Evolutionary conservation across 2,797 vertebrate genomes (phyloP), one percentile per base, ranked within the genome.

Genomic region (Xiphophorus birchmanni): DNA sequence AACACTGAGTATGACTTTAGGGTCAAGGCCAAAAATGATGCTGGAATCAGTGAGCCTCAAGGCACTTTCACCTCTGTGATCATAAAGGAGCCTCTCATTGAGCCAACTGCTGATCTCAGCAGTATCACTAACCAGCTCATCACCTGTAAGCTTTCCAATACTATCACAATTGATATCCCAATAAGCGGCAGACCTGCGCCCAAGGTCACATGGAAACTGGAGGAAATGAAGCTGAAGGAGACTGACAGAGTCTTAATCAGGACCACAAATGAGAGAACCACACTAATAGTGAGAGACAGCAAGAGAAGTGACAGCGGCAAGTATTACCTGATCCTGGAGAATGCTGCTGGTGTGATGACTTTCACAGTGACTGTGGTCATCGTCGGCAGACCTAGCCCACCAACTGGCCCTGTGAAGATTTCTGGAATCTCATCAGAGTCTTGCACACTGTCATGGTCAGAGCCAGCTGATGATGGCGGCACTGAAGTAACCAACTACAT

Each of bases 201-300:
- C 71, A 99, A 98, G 91, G 97, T 98, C 86, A 97, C 94, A 67
- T 99, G 99, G 99, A 99, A 98, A 89, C 96, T 99, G 86, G 99
- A 99, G 90, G 99, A 99, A 91, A 99, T 99, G 96, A 98, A 97
- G 95, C 95, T 99, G 29, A 99, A 99, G 88, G 98, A 99, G 95
- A 98, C 97, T 1, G 98, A 99, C 56, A 97, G 98, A 94, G 90
- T 99, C 47, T 94, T 88, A 63, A 99, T 99, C 88, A 97, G 94
- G 79, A 98, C 96, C 73, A 97, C 96, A 76, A 97, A 96, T 85
- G 97, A 99, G 23, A 97, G 95, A 91, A 98, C 97, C 54, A 98
- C 97, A 0, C 84, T 99, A 83, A 91, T 96, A 81, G 97, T 98
- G 40, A 99, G 97, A 87, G 98, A 99, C 76, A 98, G 97, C 93